Evolutionary conservation across 2,888 invertebrate genomes (phyloP), one percentile per base, ranked within the genome.

Genomic region (Leucoma salicis): DNA sequence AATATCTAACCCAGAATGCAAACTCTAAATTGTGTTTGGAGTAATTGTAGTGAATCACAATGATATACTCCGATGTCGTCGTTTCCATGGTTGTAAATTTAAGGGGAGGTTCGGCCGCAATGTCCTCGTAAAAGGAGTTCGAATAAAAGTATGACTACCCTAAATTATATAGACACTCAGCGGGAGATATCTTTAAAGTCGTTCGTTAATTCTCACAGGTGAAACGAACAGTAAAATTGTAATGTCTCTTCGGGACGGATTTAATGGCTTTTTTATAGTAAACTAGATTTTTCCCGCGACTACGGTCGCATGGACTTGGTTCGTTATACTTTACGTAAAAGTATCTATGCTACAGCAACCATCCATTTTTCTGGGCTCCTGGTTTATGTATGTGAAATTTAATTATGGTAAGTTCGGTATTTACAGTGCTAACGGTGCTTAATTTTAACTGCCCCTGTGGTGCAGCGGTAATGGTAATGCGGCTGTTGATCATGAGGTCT

Each of bases 41-140:
- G 74, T 74, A 76, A 78, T 77, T 72, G 72, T 66, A 64, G 63
- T 61, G 71, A 74, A 75, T 78, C 70, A 74, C 72, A 58, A 52
- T 64, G 64, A 74, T 69, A 68, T 64, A 64, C 59, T 45, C 42
- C 35, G 49, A 29, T 15, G 42, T 58, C 50, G 40, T 42, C 46
- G 52, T 51, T 63, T 49, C 39, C 47, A 62, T 12, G 32, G 57
- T 63, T 49, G 69, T 77, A 74, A 78, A 79, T 81, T 72, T 66
- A 49, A 63, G 66, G 70, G 69, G 65, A 66, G 66, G 56, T 56
- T 55, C 49, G 50, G 49, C 66, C 70, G 57, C 74, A 65, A 78
- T 66, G 67, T 65, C 63, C 67, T 71, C 76, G 64, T 81, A 82
- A 82, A 81, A 53, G 57, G 51, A 56, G 57, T 63, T 59, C 63